Conservation (phyloP, 2,113 vertebrate species). For the Chelonoidis abingdonii region DNA sequence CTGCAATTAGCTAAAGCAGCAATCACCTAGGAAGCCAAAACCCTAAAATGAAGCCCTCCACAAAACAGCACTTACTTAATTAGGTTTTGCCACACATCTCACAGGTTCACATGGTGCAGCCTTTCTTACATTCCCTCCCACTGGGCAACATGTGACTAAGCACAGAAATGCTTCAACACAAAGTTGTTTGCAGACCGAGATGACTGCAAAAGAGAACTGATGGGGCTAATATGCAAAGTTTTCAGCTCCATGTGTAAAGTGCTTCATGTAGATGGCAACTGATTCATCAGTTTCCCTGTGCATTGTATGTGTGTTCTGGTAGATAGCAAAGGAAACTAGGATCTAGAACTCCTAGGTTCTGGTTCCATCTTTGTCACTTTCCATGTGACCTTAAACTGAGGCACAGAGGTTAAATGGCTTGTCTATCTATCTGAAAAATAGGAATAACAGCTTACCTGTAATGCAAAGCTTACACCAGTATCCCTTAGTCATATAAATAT, state of each 20-base stretch:
- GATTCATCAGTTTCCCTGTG: neutral
- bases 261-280: neutral
- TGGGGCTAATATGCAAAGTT: neutral
- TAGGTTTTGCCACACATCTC: too few relatives aligned
- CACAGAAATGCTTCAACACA: fast-evolving
- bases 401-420: too few relatives aligned
- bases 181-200: fast-evolving
- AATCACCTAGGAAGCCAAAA: neutral
- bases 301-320: fast-evolving
- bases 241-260: neutral
- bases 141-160: neutral
- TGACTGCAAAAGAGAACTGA: fast-evolving
- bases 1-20: neutral
- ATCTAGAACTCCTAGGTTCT: neutral
- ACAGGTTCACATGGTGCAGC: too few relatives aligned
- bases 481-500: too few relatives aligned
- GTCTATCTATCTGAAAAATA: too few relatives aligned
- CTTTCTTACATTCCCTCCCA: neutral
- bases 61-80: neutral
- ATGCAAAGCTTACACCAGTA: too few relatives aligned
- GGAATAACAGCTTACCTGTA: too few relatives aligned
- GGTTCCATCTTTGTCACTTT: neutral
- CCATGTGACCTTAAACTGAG: too few relatives aligned
- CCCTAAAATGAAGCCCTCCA: neutral
- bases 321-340: neutral